Percentiles rank a stretch among this genome's conserved stretches.
Conservation (phyloP, 2,797 vertebrate species). For the Toxotes lorentzi region DNA sequence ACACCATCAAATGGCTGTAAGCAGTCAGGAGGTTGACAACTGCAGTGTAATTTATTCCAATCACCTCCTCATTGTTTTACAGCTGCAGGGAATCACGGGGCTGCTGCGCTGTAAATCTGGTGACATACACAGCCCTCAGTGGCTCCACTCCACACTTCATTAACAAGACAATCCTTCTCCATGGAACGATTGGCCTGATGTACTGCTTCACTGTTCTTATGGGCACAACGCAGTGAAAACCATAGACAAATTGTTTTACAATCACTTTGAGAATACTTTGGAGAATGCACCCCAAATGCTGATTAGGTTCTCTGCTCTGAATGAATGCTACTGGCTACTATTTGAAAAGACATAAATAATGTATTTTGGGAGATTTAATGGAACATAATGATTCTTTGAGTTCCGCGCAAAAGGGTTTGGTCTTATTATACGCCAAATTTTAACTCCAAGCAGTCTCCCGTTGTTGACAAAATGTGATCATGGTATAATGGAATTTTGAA, state of each 20-base stretch:
- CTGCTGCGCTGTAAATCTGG: slow-evolving; percentile 72
- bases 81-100: slow-evolving; percentile 74
- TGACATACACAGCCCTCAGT: slow-evolving; percentile 72
- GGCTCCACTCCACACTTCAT: slow-evolving; percentile 79
- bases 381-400: slow-evolving; percentile 9
- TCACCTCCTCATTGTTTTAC: slow-evolving; percentile 81
- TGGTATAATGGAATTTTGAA: slow-evolving; percentile 23
- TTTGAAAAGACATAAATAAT: slow-evolving; percentile 29
- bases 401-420: slow-evolving; percentile 1
- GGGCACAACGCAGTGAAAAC: slow-evolving; percentile 33
- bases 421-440: slow-evolving; percentile 1
- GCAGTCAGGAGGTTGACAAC: slow-evolving; percentile 64
- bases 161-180: slow-evolving; percentile 77
- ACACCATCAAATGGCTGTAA: slow-evolving; percentile 65
- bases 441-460: background rate
- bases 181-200: slow-evolving; percentile 65
- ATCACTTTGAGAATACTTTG: slow-evolving; percentile 33
- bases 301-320: slow-evolving; percentile 33
- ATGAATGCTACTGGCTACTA: slow-evolving; percentile 36
- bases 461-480: slow-evolving; percentile 28
- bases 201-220: slow-evolving; percentile 34
- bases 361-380: slow-evolving; percentile 10
- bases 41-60: slow-evolving; percentile 79
- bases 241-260: slow-evolving; percentile 53
- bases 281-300: slow-evolving; percentile 17